Evolutionary conservation across 2,113 vertebrate genomes (phyloP).

Genomic region (Ceyx margarethae): DNA sequence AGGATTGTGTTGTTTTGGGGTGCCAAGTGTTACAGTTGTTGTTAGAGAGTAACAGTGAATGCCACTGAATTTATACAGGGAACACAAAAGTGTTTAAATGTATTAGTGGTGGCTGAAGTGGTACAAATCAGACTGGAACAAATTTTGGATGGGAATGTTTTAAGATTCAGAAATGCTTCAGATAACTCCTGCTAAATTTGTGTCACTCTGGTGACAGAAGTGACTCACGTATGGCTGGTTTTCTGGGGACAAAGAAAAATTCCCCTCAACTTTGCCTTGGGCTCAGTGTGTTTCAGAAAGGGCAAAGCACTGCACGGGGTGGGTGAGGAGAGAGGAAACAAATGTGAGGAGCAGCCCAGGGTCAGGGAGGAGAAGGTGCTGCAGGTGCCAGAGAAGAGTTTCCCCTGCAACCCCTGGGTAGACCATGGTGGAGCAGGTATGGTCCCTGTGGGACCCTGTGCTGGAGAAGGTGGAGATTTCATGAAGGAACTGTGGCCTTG

Average conservation of each 20-base stretch:
- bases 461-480: not conserved
- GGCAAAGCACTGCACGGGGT: fast-evolving
- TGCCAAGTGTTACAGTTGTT: not conserved
- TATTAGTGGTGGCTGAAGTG: not conserved
- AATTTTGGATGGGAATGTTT: not conserved
- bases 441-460: not conserved
- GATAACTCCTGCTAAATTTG: not conserved
- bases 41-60: not conserved
- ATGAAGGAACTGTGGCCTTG: not conserved
- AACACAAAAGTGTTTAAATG: not conserved
- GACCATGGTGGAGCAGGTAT: not conserved
- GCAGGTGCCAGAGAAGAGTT: not conserved
- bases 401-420: not conserved
- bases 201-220: not conserved
- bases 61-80: not conserved
- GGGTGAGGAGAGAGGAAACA: not conserved
- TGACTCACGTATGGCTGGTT: not conserved
- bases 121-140: not conserved
- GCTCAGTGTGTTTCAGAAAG: not conserved
- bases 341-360: not conserved
- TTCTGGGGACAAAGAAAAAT: not conserved
- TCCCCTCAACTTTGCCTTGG: not conserved
- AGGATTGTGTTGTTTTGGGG: not conserved
- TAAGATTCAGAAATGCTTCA: not conserved
- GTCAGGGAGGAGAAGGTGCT: not conserved